Base-by-base conservation (phyloP, 30 jellyfish, hydroid and myxozoan genomes). In the Turritopsis rubra region DNA sequence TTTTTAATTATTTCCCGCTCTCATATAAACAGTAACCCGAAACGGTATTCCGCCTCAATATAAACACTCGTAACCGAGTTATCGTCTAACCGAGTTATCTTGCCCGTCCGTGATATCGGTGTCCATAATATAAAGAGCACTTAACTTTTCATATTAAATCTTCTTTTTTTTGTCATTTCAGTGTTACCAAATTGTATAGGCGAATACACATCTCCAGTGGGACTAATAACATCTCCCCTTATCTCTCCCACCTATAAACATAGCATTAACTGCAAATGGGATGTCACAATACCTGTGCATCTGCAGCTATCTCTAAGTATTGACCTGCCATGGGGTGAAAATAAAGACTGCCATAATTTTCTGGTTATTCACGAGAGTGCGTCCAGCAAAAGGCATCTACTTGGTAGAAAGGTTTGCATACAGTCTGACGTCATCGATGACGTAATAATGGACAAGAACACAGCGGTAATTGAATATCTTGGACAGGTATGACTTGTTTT, bases 131-230 rank as follows among this genome's bases (percentile, higher is more conserved):
- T n/a, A n/a, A n/a, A n/a, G n/a, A n/a, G n/a, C n/a, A n/a, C n/a
- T n/a, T n/a, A n/a, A n/a, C n/a, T n/a, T n/a, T n/a, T n/a, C n/a
- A n/a, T n/a, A n/a, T n/a, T n/a, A n/a, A n/a, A n/a, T n/a, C n/a
- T n/a, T n/a, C n/a, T n/a, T n/a, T n/a, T 41, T 16, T 22, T 76
- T 76, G 18, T 28, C 27, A 72, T 81, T 21, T 21, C 76, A 91
- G 98, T 28, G 23, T 87, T 91, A 21, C 88, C 98, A 1, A 82
- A 83, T 8, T 91, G 98, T 65, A 89, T 79, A 7, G 98, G 92
- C 20, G 29, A 65, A 3, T 71, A 52, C 29, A 22, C 89, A 29
- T 73, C 93, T 0, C 86, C 89, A 25, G 91, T 75, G 21, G 96
- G 95, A 9, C 29, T 52, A 60, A 81, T 91, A 22, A 53, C 80